Percentiles rank a stretch among this genome's conserved stretches.
These are phyloP conservation scores for Alectura lathami DNA, from an alignment of 2,113 vertebrate genomes.

Conservation along the genomic window DNA sequence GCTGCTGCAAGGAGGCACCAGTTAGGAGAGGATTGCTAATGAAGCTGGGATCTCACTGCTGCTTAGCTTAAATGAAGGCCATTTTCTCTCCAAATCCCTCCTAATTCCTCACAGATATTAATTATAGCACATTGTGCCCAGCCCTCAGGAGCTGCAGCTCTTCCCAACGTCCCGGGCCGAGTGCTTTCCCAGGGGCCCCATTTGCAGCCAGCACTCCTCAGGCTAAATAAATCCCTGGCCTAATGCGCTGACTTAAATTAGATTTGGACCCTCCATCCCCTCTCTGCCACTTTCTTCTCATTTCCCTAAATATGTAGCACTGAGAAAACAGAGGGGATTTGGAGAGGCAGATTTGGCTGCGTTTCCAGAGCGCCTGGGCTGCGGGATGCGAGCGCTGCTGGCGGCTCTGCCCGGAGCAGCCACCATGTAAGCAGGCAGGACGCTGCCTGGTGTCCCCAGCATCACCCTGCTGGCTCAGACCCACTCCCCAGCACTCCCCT, in stretches of 20 bases:
- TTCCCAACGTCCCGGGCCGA: accelerated
- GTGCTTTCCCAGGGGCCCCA: accelerated
- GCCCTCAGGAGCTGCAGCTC: neutral
- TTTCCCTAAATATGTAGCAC: neutral
- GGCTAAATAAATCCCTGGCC: neutral
- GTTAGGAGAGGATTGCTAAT: neutral
- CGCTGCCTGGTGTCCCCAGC: accelerated
- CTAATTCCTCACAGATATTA: neutral
- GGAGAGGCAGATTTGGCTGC: neutral
- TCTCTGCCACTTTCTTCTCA: neutral
- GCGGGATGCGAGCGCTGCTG: accelerated
- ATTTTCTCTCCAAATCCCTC: constrained; percentile 36
- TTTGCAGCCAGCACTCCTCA: neutral
- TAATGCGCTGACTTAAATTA: neutral
- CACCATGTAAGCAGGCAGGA: neutral
- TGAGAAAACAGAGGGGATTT: neutral
- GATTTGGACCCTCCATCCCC: neutral
- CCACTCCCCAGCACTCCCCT: neutral
- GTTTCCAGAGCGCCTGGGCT: neutral
- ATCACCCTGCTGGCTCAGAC: accelerated
- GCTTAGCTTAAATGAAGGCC: neutral
- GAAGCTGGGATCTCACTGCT: neutral
- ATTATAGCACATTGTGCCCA: neutral
- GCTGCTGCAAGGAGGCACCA: neutral
- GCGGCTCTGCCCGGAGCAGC: neutral